These are phyloP conservation scores for Anneissia japonica DNA, from an alignment of 35 echinoderm and acorn worm species.

Conservation along the genomic window DNA sequence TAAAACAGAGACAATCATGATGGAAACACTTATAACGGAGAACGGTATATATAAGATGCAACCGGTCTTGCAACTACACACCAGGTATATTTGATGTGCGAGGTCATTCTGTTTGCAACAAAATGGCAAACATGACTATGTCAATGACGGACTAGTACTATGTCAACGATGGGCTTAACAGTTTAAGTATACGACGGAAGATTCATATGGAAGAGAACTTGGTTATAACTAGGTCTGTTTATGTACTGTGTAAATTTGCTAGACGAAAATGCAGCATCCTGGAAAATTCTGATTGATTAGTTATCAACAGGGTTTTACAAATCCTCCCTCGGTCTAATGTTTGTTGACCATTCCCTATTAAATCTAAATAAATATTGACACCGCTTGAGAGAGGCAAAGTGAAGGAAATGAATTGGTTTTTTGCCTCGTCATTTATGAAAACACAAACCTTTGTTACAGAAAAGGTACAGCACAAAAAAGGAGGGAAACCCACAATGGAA, in stretches of 20 bases:
- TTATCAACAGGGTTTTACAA: not conserved
- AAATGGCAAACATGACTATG: not conserved
- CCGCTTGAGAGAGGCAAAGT: not conserved
- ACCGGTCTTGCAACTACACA: no score
- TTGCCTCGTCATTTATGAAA: not conserved
- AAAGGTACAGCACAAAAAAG: no score
- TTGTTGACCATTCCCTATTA: not conserved
- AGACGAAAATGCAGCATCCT: no score
- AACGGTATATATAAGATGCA: no score
- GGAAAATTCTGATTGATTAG: not conserved
- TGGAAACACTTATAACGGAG: no score
- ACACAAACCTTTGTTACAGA: not conserved
- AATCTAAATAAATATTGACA: not conserved
- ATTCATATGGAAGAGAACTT: not conserved
- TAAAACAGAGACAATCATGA: no score
- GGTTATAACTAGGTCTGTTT: no score
- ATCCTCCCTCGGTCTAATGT: not conserved
- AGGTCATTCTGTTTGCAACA: not conserved
- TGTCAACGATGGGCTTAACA: not conserved
- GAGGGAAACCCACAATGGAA: no score
- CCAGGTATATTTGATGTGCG: no score
- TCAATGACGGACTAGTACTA: not conserved
- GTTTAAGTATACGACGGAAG: not conserved
- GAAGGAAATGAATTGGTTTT: not conserved
- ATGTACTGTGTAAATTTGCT: no score